Evolutionary conservation across 2,113 vertebrate genomes (phyloP).

Genomic region (Excalfactoria chinensis): DNA sequence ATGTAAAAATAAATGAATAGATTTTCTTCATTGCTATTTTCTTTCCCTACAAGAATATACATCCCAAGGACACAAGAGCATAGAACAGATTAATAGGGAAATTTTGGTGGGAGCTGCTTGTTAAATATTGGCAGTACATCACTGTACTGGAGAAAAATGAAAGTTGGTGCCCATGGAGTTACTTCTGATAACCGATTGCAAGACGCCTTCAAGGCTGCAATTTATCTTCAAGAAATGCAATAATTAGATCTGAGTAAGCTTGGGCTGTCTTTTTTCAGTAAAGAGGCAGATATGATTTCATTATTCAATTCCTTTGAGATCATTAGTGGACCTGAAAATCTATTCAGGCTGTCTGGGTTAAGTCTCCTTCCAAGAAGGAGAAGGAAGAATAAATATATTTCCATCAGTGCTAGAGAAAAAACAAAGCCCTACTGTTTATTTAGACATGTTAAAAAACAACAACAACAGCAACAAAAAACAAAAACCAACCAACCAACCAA

Average conservation of each 20-base stretch:
- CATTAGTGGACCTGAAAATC: conserved; percentile 65
- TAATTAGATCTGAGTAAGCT: conserved; percentile 53
- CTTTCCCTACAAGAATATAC: conserved; percentile 45
- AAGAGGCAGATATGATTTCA: conserved; percentile 59
- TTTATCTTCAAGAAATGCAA: conserved; percentile 59
- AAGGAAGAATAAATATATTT: conserved; percentile 10
- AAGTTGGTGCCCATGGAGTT: conserved; percentile 40
- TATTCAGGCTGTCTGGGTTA: conserved; percentile 48
- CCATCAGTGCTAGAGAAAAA: background rate
- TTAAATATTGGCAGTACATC: conserved; percentile 63
- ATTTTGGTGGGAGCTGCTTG: conserved; percentile 49
- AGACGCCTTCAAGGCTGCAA: conserved; percentile 58
- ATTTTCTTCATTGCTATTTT: conserved; percentile 65
- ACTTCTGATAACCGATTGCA: conserved; percentile 58
- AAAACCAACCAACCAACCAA: background rate
- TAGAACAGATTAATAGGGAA: conserved; percentile 48
- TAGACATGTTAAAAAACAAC: background rate
- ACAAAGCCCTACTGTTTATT: background rate
- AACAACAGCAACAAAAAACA: no score
- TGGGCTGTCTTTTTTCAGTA: conserved; percentile 12
- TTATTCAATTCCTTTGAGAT: conserved; percentile 69
- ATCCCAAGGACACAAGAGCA: conserved; percentile 31
- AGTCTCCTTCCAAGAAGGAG: background rate
- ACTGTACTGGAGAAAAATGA: conserved; percentile 32
- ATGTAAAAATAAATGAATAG: conserved; percentile 72